These are phyloP conservation scores for Aratinga solstitialis DNA, from an alignment of 2,797 vertebrate genomes.

Conservation along the genomic window DNA sequence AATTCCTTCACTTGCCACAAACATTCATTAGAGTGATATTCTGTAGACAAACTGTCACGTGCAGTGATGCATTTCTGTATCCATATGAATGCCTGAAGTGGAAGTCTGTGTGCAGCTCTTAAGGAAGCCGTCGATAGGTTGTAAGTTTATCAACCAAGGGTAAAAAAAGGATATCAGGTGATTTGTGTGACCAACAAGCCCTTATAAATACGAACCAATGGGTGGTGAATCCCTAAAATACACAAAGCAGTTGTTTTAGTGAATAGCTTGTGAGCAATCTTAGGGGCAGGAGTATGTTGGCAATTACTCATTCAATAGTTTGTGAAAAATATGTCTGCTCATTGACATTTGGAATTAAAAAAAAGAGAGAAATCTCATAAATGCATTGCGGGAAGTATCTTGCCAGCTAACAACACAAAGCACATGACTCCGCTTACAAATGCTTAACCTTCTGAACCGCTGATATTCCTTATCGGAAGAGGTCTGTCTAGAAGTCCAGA, in stretches of 20 bases:
- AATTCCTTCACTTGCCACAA: slow-evolving; percentile 57
- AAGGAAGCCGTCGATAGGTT: background rate
- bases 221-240: background rate
- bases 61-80: slow-evolving; percentile 25
- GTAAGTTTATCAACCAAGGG: background rate
- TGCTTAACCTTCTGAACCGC: background rate
- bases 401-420: background rate
- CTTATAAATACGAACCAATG: background rate
- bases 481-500: background rate
- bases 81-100: slow-evolving; percentile 8
- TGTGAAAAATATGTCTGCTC: slow-evolving; percentile 25
- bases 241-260: background rate
- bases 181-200: background rate
- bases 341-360: background rate
- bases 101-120: background rate
- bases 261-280: slow-evolving; percentile 20
- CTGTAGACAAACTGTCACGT: slow-evolving; percentile 37
- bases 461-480: background rate
- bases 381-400: background rate
- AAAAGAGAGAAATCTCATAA: background rate
- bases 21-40: slow-evolving; percentile 61
- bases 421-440: background rate
- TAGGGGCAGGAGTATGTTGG: background rate
- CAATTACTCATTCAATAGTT: slow-evolving; percentile 36
- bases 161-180: background rate